A percentile compares a stretch with the other conserved stretches of the same genome.
These are phyloP conservation scores for Apamea crenata DNA, from an alignment of 2,888 invertebrate species.

Conservation along the genomic window DNA sequence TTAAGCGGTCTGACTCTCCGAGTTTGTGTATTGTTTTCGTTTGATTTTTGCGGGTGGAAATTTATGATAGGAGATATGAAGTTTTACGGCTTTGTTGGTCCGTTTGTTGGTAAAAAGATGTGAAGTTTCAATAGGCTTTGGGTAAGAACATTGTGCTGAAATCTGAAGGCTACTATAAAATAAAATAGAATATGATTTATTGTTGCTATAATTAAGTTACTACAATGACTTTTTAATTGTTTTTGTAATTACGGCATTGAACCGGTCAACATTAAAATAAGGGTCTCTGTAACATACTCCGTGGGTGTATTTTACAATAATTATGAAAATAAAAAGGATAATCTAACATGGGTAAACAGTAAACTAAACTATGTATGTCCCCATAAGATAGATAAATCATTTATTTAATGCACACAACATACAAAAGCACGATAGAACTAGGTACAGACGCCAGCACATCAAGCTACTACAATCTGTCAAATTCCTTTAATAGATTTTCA, in stretches of 20 bases:
- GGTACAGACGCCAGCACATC: too few species aligned
- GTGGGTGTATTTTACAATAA: too few species aligned
- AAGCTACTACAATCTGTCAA: too few species aligned
- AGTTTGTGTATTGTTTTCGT: constrained; percentile 12
- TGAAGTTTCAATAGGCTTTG: background rate
- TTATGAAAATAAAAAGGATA: too few species aligned
- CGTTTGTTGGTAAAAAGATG: background rate
- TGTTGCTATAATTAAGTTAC: background rate
- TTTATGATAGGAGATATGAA: constrained; percentile 37
- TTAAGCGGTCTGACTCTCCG: constrained; percentile 8
- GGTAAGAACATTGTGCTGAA: background rate
- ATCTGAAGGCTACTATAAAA: background rate
- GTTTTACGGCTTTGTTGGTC: background rate
- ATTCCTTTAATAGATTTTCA: too few species aligned
- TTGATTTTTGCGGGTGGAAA: constrained; percentile 21
- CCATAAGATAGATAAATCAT: too few species aligned
- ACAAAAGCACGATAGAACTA: too few species aligned
- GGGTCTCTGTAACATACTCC: background rate
- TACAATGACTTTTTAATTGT: too few species aligned
- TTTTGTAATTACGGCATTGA: too few species aligned
- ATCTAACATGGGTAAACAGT: background rate
- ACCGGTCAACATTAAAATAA: background rate
- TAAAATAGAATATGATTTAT: background rate
- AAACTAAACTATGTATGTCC: background rate
- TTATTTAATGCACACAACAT: too few species aligned